phyloP scores from a whole-genome alignment of 2,888 invertebrate species.

The Drosophila gaucha region DNA sequence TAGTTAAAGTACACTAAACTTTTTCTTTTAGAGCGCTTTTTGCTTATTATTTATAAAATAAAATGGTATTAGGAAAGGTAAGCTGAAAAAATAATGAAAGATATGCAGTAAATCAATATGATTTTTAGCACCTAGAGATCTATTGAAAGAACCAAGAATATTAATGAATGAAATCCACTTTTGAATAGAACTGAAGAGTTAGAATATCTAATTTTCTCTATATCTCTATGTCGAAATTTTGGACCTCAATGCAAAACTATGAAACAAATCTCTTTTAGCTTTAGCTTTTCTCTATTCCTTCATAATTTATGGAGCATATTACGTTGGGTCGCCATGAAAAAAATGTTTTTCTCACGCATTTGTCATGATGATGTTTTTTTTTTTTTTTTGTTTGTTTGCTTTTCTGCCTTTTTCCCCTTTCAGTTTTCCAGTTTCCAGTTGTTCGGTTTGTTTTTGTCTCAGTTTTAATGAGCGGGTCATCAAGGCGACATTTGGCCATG shows the following conservation, averaged over 20 bases:
- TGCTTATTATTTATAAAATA: too few relatives aligned
- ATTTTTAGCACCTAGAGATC: too few relatives aligned
- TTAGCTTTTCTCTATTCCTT: conserved; percentile 15
- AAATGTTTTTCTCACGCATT: conserved; percentile 71
- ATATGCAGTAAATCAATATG: too few relatives aligned
- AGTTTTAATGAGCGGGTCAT: conserved; percentile 71
- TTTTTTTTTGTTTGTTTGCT: neutral
- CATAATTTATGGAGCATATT: conserved; percentile 27
- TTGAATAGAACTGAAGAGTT: too few relatives aligned
- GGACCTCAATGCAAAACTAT: neutral
- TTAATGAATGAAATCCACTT: too few relatives aligned
- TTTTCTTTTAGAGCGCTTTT: neutral
- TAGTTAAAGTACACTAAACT: neutral
- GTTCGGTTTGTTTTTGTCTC: conserved; percentile 29
- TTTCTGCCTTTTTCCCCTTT: conserved; percentile 3
- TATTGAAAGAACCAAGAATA: too few relatives aligned
- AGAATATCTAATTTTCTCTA: too few relatives aligned
- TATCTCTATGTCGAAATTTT: too few relatives aligned
- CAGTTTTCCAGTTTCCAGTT: conserved; percentile 30
- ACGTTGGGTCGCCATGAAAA: conserved; percentile 16
- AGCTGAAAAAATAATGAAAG: too few relatives aligned
- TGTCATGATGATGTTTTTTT: conserved; percentile 57
- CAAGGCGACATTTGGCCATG: conserved; percentile 69
- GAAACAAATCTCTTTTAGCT: conserved; percentile 3
- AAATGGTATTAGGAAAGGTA: too few relatives aligned